Conservation (phyloP, 2,797 vertebrate species). For the Artibeus jamaicensis region DNA sequence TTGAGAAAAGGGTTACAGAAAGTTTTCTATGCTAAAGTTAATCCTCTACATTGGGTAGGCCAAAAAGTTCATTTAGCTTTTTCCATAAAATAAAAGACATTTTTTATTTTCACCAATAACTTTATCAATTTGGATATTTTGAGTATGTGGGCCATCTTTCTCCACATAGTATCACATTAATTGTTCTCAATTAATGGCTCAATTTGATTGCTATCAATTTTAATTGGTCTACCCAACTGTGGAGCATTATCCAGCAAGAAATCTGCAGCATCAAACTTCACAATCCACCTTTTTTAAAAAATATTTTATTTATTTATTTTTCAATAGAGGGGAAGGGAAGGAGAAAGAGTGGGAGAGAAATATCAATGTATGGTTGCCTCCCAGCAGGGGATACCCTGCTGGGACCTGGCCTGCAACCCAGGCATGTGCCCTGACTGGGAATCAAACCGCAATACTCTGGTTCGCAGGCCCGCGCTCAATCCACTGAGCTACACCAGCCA, state of each 20-base stretch:
- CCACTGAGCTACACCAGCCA: no score
- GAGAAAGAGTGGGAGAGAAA: no score
- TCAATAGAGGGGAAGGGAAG: no score
- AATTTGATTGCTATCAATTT: background rate
- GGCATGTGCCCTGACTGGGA: no score
- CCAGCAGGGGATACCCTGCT: no score
- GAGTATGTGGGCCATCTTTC: background rate
- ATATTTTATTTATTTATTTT: no score
- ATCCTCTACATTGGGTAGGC: background rate
- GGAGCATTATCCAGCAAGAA: background rate
- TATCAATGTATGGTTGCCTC: no score
- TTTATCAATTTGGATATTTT: background rate
- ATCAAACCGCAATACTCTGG: no score
- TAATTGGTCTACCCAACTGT: background rate
- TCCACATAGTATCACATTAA: background rate
- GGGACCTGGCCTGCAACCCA: no score
- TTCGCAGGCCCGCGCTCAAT: no score
- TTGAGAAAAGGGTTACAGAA: background rate
- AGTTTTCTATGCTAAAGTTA: background rate
- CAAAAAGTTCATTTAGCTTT: background rate
- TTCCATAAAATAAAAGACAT: background rate
- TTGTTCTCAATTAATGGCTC: background rate
- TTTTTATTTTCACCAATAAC: background rate
- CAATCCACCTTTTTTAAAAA: no score
- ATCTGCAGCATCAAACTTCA: background rate